phyloP scores from a whole-genome alignment of 2,888 invertebrate species.

The Phortica okadai region DNA sequence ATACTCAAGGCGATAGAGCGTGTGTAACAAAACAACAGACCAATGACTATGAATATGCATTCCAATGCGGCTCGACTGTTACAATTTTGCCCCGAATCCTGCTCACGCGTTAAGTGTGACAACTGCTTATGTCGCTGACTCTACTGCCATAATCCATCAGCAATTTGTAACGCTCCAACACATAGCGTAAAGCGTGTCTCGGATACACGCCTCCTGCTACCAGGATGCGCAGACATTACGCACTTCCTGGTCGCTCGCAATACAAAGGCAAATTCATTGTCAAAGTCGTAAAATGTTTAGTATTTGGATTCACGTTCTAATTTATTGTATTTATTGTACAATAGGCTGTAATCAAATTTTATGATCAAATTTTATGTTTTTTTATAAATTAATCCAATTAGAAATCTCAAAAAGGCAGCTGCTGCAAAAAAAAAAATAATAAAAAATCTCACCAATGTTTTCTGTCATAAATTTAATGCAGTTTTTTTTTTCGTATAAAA shows the following conservation, averaged over 20 bases:
- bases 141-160: constrained; percentile 61
- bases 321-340: neutral
- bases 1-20: neutral
- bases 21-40: neutral
- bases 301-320: neutral
- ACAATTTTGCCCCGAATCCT: neutral
- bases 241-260: neutral
- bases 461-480: constrained; percentile 26
- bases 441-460: constrained; percentile 19
- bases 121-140: constrained; percentile 9
- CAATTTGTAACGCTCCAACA: constrained; percentile 57
- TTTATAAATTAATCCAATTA: constrained; percentile 9
- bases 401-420: neutral
- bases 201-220: constrained; percentile 58
- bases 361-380: neutral
- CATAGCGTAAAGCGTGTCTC: constrained; percentile 44
- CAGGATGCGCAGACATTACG: neutral
- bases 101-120: constrained; percentile 20
- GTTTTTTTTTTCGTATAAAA: neutral
- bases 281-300: neutral
- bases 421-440: constrained; percentile 8
- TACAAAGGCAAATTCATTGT: neutral
- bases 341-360: constrained; percentile 11
- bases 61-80: constrained; percentile 7
- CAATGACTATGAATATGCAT: constrained; percentile 57